Evolutionary conservation across 2,113 vertebrate genomes (phyloP).

Genomic region (Coptodon rendalli): DNA sequence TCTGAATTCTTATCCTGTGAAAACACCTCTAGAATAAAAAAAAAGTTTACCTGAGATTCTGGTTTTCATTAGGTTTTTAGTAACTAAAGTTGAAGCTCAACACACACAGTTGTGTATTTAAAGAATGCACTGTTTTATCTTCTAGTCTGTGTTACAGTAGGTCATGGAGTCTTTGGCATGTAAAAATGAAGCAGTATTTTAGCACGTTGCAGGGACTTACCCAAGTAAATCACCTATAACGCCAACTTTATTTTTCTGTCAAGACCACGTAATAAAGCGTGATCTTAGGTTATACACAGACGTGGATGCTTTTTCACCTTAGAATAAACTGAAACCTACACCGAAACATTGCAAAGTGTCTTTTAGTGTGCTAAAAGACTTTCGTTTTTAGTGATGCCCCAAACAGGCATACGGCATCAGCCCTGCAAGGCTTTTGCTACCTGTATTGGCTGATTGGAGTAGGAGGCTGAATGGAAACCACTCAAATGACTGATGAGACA

Average conservation of each 20-base stretch:
- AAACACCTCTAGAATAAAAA: background rate
- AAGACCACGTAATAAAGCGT: background rate
- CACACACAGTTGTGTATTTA: background rate
- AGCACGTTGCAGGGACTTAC: background rate
- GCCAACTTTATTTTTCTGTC: background rate
- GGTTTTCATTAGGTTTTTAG: fast-evolving
- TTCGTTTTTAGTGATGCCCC: background rate
- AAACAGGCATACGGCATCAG: background rate
- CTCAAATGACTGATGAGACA: background rate
- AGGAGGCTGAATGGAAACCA: background rate
- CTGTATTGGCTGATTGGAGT: background rate
- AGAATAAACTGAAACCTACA: background rate
- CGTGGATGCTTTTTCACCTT: background rate
- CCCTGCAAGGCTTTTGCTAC: background rate
- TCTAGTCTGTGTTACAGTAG: background rate
- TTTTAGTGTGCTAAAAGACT: background rate
- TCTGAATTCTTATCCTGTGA: background rate
- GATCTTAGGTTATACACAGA: background rate
- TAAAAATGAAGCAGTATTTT: background rate
- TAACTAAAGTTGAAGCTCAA: background rate
- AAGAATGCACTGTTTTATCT: background rate
- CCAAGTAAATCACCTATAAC: background rate
- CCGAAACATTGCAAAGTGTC: background rate
- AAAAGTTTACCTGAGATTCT: background rate
- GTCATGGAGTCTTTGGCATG: background rate